Evolutionary conservation across 2,113 vertebrate genomes (phyloP).

Genomic region (Crotalus horridus): DNA sequence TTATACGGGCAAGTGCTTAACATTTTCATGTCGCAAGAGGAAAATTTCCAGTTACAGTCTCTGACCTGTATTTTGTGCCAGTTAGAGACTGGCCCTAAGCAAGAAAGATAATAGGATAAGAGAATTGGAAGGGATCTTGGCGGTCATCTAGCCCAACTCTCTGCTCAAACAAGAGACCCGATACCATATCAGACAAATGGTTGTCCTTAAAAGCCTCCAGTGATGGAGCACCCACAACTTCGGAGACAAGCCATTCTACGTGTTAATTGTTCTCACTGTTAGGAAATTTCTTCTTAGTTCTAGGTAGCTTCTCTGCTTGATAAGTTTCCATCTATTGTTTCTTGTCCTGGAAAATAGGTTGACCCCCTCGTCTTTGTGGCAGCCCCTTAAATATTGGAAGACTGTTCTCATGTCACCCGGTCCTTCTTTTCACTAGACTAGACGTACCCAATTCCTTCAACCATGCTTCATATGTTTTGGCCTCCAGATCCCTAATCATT

Average conservation of each 20-base stretch:
- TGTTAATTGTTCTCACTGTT: not conserved
- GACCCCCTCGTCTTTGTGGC: not conserved
- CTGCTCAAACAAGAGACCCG: too few species aligned
- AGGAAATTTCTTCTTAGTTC: not conserved
- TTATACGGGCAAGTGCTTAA: not conserved
- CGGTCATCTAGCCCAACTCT: not conserved
- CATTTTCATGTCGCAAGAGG: not conserved
- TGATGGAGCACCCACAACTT: too few species aligned
- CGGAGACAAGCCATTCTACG: not conserved
- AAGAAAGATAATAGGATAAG: not conserved
- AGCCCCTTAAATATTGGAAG: not conserved
- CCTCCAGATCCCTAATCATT: too few species aligned
- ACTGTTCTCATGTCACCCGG: not conserved
- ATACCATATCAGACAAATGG: too few species aligned
- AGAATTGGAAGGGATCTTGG: not conserved
- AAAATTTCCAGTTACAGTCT: not conserved
- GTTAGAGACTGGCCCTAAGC: not conserved
- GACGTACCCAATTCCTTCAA: too few species aligned
- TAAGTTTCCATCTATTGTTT: not conserved
- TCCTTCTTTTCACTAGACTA: too few species aligned
- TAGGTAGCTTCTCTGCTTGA: not conserved
- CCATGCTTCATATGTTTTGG: too few species aligned
- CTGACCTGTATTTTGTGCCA: not conserved
- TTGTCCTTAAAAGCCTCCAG: too few species aligned
- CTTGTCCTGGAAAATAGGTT: too few species aligned